Evolutionary conservation across 2,888 invertebrate species (phyloP).

Genomic region (Sminthurinus aureus): DNA sequence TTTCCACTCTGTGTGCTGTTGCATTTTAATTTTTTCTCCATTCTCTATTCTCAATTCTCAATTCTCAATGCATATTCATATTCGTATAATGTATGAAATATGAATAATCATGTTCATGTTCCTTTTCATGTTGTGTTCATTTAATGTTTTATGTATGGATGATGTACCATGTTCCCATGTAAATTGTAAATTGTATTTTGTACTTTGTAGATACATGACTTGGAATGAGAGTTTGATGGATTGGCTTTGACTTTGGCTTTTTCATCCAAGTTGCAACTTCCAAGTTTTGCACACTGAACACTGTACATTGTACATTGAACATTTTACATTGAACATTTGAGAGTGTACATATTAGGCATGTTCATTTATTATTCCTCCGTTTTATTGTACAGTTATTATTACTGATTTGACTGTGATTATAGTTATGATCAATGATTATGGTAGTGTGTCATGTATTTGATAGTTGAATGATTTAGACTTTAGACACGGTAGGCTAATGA

Average conservation of each 20-base stretch:
- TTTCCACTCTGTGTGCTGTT: constrained; percentile 1
- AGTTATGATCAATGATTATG: not conserved
- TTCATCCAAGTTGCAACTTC: not conserved
- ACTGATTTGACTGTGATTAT: constrained; percentile 11
- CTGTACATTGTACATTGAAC: no score
- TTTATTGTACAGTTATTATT: not conserved
- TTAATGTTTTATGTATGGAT: no score
- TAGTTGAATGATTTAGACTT: not conserved
- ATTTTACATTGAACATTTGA: no score
- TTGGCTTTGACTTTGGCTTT: constrained; percentile 7
- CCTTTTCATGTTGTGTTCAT: no score
- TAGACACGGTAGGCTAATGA: not conserved
- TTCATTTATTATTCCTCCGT: constrained; percentile 11
- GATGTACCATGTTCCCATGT: no score
- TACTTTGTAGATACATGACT: constrained; percentile 28
- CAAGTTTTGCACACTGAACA: no score
- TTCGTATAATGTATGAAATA: not conserved
- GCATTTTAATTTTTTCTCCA: constrained; percentile 8
- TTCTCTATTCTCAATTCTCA: not conserved
- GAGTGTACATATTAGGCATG: not conserved
- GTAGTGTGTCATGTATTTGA: constrained; percentile 6
- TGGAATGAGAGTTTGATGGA: constrained; percentile 26
- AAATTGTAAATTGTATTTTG: no score
- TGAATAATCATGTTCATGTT: no score
- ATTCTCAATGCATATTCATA: not conserved